Percentiles rank a stretch among this genome's conserved stretches.
Evolutionary conservation across 2,797 vertebrate species (phyloP).

Genomic region (Siniperca scherzeri): DNA sequence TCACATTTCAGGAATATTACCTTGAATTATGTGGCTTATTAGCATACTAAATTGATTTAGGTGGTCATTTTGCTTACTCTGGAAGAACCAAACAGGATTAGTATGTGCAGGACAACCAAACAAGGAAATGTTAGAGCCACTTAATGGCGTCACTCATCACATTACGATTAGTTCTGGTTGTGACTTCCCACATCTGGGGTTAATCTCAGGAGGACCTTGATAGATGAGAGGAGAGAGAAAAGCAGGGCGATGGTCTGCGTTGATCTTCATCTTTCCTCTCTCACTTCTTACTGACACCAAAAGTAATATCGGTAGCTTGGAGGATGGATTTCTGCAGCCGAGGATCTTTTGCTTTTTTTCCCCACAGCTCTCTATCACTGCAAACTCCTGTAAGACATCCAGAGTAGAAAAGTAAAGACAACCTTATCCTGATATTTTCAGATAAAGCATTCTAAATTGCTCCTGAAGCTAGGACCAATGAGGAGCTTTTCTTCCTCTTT

Average conservation of each 20-base stretch:
- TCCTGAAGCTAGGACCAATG: not conserved
- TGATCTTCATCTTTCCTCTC: constrained; percentile 16
- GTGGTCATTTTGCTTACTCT: constrained; percentile 48
- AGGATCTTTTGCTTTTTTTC: not conserved
- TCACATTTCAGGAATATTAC: constrained; percentile 34
- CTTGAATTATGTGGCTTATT: constrained; percentile 56
- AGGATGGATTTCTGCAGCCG: constrained; percentile 15
- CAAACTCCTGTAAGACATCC: not conserved
- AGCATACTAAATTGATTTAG: constrained; percentile 58
- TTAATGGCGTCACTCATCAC: constrained; percentile 18
- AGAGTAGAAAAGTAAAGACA: not conserved
- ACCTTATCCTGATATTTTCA: not conserved
- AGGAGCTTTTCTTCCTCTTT: not conserved
- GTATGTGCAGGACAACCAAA: constrained; percentile 37
- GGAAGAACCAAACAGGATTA: constrained; percentile 59
- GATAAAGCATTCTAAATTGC: not conserved
- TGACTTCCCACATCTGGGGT: constrained; percentile 17
- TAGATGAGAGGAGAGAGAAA: constrained; percentile 7
- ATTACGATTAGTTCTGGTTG: constrained; percentile 38
- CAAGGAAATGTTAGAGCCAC: constrained; percentile 36
- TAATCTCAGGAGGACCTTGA: not conserved
- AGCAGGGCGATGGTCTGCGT: not conserved
- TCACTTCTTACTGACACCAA: not conserved
- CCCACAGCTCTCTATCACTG: not conserved
- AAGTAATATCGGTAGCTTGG: not conserved